phyloP scores from a whole-genome alignment of 2,113 vertebrate species.

The Sarotherodon lohbergeri region DNA sequence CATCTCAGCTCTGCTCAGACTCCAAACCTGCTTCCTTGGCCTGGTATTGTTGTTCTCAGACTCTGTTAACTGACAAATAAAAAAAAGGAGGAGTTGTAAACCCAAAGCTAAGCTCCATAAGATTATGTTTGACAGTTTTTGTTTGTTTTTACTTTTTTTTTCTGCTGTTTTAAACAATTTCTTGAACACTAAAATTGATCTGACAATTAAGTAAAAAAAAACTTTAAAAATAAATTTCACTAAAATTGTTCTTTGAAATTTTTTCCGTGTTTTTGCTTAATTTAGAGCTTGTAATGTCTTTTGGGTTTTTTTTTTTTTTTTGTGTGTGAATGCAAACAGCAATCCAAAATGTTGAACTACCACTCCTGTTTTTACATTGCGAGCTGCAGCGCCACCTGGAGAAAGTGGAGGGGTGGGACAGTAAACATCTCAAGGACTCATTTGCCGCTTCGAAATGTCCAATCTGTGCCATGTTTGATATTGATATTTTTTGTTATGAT shows the following conservation, averaged over 20 bases:
- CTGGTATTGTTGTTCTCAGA: background rate
- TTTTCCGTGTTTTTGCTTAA: background rate
- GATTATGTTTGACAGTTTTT: background rate
- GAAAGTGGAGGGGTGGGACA: background rate
- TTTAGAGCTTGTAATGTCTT: background rate
- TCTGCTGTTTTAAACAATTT: background rate
- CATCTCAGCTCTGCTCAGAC: background rate
- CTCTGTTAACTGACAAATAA: background rate
- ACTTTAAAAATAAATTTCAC: background rate
- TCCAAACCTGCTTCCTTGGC: background rate
- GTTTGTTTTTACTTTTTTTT: background rate
- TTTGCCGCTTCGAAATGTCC: background rate
- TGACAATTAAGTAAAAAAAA: background rate
- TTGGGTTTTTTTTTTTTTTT: accelerated
- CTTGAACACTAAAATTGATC: slow-evolving; percentile 1
- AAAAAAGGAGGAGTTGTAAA: background rate
- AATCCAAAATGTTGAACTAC: background rate
- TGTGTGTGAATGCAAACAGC: background rate
- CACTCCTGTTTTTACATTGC: background rate
- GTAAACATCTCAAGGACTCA: background rate
- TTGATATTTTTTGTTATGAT: background rate
- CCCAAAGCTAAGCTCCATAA: background rate
- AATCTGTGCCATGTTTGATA: slow-evolving; percentile 6
- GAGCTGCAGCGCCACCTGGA: background rate
- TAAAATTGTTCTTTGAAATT: background rate